A percentile compares a stretch with the other conserved stretches of the same genome.
Conservation (phyloP, 2,888 invertebrate genomes). For the Sepioteuthis lessoniana region DNA sequence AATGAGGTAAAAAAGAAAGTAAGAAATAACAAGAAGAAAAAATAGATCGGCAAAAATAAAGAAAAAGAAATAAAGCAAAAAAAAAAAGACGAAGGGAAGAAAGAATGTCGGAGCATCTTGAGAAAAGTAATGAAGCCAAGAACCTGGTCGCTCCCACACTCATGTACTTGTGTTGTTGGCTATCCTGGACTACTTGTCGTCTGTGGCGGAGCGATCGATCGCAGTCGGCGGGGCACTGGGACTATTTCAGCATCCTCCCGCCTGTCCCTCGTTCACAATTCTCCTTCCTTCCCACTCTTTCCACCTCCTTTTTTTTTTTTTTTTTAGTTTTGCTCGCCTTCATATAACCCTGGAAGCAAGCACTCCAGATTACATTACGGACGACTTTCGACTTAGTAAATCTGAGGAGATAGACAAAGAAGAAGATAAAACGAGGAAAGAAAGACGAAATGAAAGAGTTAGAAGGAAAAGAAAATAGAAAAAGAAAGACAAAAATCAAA, state of each 20-base stretch:
- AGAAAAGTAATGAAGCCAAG: constrained; percentile 23
- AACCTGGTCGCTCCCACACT: constrained; percentile 23
- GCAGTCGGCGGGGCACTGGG: constrained; percentile 33
- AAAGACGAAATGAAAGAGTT: neutral
- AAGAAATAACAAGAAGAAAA: neutral
- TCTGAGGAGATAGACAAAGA: neutral
- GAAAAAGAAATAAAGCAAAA: neutral
- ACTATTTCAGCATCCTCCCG: neutral
- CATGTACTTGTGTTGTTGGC: constrained; percentile 21
- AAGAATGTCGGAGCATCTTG: constrained; percentile 7
- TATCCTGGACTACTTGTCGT: constrained; percentile 9
- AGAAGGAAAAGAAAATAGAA: neutral
- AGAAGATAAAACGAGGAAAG: neutral
- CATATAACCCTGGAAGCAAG: neutral
- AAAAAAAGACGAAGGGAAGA: neutral
- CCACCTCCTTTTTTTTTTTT: neutral
- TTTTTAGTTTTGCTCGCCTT: constrained; percentile 23
- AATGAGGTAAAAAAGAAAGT: neutral
- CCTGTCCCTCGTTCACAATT: constrained; percentile 10
- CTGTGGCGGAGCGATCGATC: constrained; percentile 33
- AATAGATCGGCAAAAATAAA: neutral
- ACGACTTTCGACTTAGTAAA: constrained; percentile 1
- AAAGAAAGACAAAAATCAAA: neutral
- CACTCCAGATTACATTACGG: constrained; percentile 33
- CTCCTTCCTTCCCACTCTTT: neutral